phyloP scores from a whole-genome alignment of 1,140 invertebrate genomes.

The Listronotus bonariensis region DNA sequence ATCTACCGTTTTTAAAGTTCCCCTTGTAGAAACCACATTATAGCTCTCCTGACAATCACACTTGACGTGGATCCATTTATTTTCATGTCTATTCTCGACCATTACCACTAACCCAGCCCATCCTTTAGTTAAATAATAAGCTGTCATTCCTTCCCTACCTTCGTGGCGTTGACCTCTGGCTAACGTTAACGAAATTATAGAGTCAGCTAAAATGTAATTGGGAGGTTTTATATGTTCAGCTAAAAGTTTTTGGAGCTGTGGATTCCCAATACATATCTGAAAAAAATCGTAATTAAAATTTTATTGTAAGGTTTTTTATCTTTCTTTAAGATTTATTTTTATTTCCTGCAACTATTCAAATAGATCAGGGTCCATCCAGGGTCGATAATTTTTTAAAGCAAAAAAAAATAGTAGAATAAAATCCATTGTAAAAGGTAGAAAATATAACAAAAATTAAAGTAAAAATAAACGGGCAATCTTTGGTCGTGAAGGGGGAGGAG shows the following conservation, averaged over 20 bases:
- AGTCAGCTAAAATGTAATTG: constrained; percentile 85
- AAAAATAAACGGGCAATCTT: no score
- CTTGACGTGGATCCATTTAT: constrained; percentile 94
- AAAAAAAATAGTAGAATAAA: no score
- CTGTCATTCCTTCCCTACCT: constrained; percentile 93
- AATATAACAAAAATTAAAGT: no score
- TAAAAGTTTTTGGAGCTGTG: constrained; percentile 88
- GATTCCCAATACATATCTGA: constrained; percentile 82
- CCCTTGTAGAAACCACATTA: constrained; percentile 94
- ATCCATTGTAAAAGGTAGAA: no score
- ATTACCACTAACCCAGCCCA: constrained; percentile 97
- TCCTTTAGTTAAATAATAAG: constrained; percentile 94
- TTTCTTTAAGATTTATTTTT: no score
- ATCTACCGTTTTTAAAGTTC: constrained; percentile 88
- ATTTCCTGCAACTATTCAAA: no score
- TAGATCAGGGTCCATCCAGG: no score
- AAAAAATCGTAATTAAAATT: constrained; percentile 5
- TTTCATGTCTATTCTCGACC: constrained; percentile 93
- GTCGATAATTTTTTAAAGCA: no score
- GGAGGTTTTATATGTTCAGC: constrained; percentile 86
- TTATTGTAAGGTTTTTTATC: no score
- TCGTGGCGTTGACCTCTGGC: constrained; percentile 89
- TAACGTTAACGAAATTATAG: constrained; percentile 89
- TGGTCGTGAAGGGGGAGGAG: no score
- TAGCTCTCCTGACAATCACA: constrained; percentile 97